phyloP scores from a whole-genome alignment of 2,113 vertebrate species.

The Tragelaphus strepsiceros region DNA sequence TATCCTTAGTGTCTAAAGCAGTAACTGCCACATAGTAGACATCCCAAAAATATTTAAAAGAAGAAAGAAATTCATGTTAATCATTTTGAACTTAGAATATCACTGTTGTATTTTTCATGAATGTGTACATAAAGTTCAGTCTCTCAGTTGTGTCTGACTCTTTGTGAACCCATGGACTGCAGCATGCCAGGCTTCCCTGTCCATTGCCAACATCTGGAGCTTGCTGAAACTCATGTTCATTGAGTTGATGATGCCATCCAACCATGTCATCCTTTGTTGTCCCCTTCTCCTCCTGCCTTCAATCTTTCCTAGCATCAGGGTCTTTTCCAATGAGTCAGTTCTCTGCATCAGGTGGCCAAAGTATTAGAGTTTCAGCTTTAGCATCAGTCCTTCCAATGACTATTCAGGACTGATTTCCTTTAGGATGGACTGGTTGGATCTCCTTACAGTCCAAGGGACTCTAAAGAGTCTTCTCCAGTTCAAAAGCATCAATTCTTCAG shows the following conservation, averaged over 20 bases:
- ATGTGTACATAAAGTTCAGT: neutral
- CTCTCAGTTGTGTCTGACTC: neutral
- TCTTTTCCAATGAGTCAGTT: neutral
- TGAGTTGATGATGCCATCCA: neutral
- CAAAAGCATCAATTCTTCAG: neutral
- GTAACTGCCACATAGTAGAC: neutral
- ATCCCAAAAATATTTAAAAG: neutral
- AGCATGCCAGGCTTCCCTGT: neutral
- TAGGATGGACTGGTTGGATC: neutral
- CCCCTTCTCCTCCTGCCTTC: neutral
- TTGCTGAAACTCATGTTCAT: neutral
- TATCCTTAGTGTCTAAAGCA: neutral
- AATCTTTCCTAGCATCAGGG: neutral
- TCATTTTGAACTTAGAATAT: neutral
- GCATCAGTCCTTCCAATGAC: neutral
- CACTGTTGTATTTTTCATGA: neutral
- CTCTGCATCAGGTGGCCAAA: neutral
- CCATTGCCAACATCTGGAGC: neutral
- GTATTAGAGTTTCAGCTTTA: neutral
- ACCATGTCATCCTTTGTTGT: neutral
- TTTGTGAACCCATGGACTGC: neutral
- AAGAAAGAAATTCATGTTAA: neutral
- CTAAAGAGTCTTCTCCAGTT: neutral
- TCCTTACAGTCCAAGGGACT: neutral
- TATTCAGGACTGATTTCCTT: neutral